phyloP scores from a whole-genome alignment of 2,797 vertebrate genomes.

The Lemur catta region DNA sequence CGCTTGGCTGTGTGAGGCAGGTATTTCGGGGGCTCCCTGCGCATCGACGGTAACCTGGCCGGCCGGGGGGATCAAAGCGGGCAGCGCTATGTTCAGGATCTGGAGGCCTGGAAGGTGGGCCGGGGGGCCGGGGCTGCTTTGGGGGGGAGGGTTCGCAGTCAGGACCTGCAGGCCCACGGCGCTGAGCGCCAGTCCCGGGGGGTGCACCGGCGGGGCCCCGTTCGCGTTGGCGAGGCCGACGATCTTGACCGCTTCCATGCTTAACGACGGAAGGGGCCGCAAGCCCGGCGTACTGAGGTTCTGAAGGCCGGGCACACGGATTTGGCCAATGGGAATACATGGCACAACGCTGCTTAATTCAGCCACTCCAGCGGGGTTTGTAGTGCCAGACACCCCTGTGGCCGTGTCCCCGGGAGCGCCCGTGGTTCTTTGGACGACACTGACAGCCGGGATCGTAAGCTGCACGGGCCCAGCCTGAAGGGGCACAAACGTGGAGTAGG shows the following conservation, averaged over 20 bases:
- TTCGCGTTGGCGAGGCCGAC: slow-evolving; percentile 90
- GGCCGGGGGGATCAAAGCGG: slow-evolving; percentile 92
- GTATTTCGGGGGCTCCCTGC: slow-evolving; percentile 60
- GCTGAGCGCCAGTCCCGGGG: slow-evolving; percentile 92
- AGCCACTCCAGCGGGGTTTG: slow-evolving; percentile 85
- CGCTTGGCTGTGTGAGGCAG: slow-evolving; percentile 55
- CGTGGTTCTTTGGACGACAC: slow-evolving; percentile 92
- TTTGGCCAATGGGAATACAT: slow-evolving; percentile 93
- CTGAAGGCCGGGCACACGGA: slow-evolving; percentile 87
- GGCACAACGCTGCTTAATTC: slow-evolving; percentile 90
- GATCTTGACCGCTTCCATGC: slow-evolving; percentile 92
- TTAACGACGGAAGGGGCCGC: slow-evolving; percentile 85
- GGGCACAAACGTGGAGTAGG: slow-evolving; percentile 96
- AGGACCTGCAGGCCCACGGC: slow-evolving; percentile 94
- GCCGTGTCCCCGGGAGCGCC: slow-evolving; percentile 81
- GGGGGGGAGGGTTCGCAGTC: slow-evolving; percentile 86
- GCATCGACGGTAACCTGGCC: slow-evolving; percentile 83
- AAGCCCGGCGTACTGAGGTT: slow-evolving; percentile 83
- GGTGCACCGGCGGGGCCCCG: slow-evolving; percentile 86
- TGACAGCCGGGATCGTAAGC: slow-evolving; percentile 94
- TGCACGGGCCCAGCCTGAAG: slow-evolving; percentile 93
- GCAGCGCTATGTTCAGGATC: slow-evolving; percentile 95
- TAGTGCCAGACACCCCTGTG: background rate
- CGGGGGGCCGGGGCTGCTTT: slow-evolving; percentile 86
- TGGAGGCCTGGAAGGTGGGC: slow-evolving; percentile 91